Percentiles rank a stretch among this genome's conserved stretches.
Evolutionary conservation across 2,888 invertebrate species (phyloP).

Genomic region (Drosophila pegasa): DNA sequence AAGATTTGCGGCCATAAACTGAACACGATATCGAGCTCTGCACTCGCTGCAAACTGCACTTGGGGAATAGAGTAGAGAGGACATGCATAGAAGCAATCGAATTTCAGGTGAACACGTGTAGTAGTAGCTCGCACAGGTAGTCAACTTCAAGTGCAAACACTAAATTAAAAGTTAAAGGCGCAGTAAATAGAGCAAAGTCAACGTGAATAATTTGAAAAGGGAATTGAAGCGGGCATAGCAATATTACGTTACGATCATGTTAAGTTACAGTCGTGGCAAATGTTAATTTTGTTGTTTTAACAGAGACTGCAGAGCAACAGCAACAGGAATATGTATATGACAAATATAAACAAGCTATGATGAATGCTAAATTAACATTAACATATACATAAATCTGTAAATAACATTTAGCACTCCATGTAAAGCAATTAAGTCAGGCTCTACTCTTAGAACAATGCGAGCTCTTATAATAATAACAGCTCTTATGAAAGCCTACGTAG

Average conservation of each 20-base stretch:
- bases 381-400: background rate
- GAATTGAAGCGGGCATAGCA: no score
- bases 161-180: background rate
- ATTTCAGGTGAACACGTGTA: background rate
- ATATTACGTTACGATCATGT: no score
- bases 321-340: no score
- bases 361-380: background rate
- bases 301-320: background rate
- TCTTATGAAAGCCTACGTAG: background rate
- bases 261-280: background rate
- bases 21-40: background rate
- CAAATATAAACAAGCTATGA: no score
- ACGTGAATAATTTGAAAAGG: no score
- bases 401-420: background rate
- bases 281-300: background rate
- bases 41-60: conserved; percentile 5
- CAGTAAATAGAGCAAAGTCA: background rate
- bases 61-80: background rate
- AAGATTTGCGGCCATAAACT: conserved; percentile 32
- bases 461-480: background rate
- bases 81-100: conserved; percentile 1
- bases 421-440: background rate
- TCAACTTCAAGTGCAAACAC: conserved; percentile 1
- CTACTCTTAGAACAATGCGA: no score
- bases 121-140: background rate